These are phyloP conservation scores for Machaerirhynchus nigripectus DNA, from an alignment of 2,113 vertebrate genomes.

Conservation along the genomic window DNA sequence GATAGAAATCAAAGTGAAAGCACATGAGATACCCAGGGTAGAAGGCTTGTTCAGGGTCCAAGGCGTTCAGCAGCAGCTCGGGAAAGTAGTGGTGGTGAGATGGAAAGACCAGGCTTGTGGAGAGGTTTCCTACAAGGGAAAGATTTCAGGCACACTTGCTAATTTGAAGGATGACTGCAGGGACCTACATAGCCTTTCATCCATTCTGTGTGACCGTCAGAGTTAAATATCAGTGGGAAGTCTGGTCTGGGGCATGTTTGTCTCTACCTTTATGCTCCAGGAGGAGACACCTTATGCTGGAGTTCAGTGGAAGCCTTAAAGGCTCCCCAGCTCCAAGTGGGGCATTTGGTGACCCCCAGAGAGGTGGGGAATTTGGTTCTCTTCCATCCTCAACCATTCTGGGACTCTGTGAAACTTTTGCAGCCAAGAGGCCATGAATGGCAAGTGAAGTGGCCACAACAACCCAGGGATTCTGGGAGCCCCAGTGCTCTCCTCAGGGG, in stretches of 20 bases:
- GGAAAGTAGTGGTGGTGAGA: background rate
- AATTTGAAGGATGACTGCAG: background rate
- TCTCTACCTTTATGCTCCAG: background rate
- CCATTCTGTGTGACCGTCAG: accelerated
- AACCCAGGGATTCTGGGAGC: background rate
- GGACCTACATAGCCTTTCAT: accelerated
- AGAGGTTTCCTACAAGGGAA: background rate
- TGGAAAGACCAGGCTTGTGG: background rate
- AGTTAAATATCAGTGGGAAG: background rate
- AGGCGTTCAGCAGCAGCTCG: accelerated
- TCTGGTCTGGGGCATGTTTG: background rate
- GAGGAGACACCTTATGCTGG: background rate
- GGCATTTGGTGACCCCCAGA: background rate
- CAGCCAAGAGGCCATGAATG: background rate
- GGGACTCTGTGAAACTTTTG: background rate
- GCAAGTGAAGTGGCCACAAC: background rate
- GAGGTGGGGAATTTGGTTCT: background rate
- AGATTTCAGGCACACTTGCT: background rate
- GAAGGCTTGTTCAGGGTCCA: background rate
- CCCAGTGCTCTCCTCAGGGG: accelerated
- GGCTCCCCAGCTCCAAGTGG: background rate
- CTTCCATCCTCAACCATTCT: background rate
- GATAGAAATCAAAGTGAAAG: background rate
- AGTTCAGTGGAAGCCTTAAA: background rate
- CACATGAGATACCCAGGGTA: background rate